phyloP scores from a whole-genome alignment of 2,797 vertebrate species.

The Eutrigla gurnardus region DNA sequence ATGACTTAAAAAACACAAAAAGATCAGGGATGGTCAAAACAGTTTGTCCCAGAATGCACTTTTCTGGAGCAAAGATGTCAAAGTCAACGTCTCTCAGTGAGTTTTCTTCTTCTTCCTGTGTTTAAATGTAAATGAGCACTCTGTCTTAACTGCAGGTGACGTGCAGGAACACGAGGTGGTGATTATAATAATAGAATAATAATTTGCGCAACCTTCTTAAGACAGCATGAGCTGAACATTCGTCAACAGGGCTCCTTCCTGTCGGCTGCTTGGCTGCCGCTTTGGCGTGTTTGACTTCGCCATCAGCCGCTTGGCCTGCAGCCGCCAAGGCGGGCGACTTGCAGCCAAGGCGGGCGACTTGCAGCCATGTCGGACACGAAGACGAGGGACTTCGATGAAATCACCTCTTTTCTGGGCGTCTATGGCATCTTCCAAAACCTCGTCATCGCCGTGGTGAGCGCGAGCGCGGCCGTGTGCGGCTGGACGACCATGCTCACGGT shows the following conservation, averaged over 20 bases:
- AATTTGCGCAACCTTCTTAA: background rate
- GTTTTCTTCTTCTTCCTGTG: too few relatives aligned
- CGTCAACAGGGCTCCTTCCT: background rate
- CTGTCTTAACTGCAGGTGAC: too few relatives aligned
- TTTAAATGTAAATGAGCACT: too few relatives aligned
- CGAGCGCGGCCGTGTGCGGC: conserved; percentile 33
- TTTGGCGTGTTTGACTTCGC: too few relatives aligned
- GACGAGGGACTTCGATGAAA: conserved; percentile 37
- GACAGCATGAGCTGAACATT: background rate
- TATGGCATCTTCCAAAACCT: conserved; percentile 52
- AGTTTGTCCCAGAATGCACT: background rate
- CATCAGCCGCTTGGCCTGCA: too few relatives aligned
- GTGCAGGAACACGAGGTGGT: too few relatives aligned
- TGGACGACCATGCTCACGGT: conserved; percentile 41
- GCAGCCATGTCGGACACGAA: too few relatives aligned
- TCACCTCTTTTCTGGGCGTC: conserved; percentile 57
- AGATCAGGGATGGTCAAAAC: background rate
- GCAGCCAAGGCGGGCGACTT: too few relatives aligned
- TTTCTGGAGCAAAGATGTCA: background rate
- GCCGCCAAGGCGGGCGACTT: too few relatives aligned
- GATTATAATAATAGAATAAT: too few relatives aligned
- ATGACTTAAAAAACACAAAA: background rate
- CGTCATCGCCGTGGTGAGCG: conserved; percentile 46
- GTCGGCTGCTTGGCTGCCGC: background rate
- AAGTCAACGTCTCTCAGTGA: too few relatives aligned